phyloP scores from a whole-genome alignment of 1,140 invertebrate species.

The Leptopilina boulardi region DNA sequence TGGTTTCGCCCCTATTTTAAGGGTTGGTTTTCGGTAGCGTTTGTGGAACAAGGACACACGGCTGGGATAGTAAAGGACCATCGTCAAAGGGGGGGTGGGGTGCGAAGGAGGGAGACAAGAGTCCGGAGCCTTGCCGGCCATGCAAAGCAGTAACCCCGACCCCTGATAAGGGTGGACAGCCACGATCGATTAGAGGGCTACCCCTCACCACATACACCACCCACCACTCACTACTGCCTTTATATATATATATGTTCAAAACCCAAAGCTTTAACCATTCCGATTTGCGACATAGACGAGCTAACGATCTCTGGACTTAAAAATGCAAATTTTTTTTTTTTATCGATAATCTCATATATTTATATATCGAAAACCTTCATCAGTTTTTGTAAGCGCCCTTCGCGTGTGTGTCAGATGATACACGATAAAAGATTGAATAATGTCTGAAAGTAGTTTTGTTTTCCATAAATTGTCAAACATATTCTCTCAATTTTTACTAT shows the following conservation, averaged over 20 bases:
- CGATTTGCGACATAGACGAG: slow-evolving; percentile 59
- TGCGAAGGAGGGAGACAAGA: slow-evolving; percentile 47
- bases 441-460: not conserved
- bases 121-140: slow-evolving; percentile 70
- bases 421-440: not conserved
- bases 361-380: not conserved
- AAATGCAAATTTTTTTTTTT: slow-evolving; percentile 51
- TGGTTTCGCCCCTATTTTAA: slow-evolving; percentile 76
- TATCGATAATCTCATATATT: not conserved
- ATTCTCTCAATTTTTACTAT: no score
- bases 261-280: slow-evolving; percentile 62
- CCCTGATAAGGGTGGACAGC: slow-evolving; percentile 77
- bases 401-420: not conserved
- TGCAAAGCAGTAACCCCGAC: slow-evolving; percentile 71
- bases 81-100: slow-evolving; percentile 42
- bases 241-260: no score
- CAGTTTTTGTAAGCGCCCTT: not conserved
- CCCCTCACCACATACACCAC: slow-evolving; percentile 62
- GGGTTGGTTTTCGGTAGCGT: slow-evolving; percentile 72
- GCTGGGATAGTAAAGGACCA: slow-evolving; percentile 30
- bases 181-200: slow-evolving; percentile 76
- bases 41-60: slow-evolving; percentile 42
- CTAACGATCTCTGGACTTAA: slow-evolving; percentile 60
- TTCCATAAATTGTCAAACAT: not conserved
- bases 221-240: slow-evolving; percentile 62